phyloP scores from a whole-genome alignment of 2,113 vertebrate genomes.

The Hippoglossus stenolepis region DNA sequence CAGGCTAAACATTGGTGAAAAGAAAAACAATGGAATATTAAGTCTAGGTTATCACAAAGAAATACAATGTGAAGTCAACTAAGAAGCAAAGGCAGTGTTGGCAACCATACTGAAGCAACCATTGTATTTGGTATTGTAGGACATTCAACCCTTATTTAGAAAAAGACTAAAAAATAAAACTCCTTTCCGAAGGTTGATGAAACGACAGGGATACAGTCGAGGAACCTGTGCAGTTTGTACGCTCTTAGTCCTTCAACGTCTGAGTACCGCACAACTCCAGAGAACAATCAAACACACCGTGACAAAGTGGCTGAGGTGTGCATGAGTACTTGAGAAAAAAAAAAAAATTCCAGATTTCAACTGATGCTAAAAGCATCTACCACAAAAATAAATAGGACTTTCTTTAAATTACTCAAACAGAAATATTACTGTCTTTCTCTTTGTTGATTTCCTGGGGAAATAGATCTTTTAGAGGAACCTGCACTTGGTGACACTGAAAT shows the following conservation, averaged over 20 bases:
- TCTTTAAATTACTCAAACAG: not conserved
- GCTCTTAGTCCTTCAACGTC: slow-evolving; percentile 76
- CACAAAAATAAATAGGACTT: slow-evolving; percentile 57
- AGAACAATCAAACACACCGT: slow-evolving; percentile 28
- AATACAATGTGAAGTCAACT: slow-evolving; percentile 76
- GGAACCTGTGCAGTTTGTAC: slow-evolving; percentile 73
- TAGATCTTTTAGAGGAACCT: slow-evolving; percentile 31
- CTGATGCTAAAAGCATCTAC: slow-evolving; percentile 34
- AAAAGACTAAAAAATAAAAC: not conserved
- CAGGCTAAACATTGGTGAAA: slow-evolving; percentile 68
- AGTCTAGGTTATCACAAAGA: slow-evolving; percentile 73
- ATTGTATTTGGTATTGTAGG: slow-evolving; percentile 78
- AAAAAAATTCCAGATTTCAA: slow-evolving; percentile 49
- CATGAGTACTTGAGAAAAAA: slow-evolving; percentile 32
- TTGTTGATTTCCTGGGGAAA: slow-evolving; percentile 29
- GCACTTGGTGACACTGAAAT: slow-evolving; percentile 47
- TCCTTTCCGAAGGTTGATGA: slow-evolving; percentile 51
- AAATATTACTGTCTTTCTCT: slow-evolving; percentile 19
- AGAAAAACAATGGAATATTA: slow-evolving; percentile 47
- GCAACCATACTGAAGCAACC: slow-evolving; percentile 76
- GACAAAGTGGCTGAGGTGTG: slow-evolving; percentile 46
- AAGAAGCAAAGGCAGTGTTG: slow-evolving; percentile 83
- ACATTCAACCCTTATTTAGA: slow-evolving; percentile 52
- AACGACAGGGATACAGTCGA: slow-evolving; percentile 40
- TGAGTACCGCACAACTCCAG: slow-evolving; percentile 68